Evolutionary conservation across 2,888 invertebrate genomes (phyloP).

Genomic region (Pyrocoelia pectoralis): DNA sequence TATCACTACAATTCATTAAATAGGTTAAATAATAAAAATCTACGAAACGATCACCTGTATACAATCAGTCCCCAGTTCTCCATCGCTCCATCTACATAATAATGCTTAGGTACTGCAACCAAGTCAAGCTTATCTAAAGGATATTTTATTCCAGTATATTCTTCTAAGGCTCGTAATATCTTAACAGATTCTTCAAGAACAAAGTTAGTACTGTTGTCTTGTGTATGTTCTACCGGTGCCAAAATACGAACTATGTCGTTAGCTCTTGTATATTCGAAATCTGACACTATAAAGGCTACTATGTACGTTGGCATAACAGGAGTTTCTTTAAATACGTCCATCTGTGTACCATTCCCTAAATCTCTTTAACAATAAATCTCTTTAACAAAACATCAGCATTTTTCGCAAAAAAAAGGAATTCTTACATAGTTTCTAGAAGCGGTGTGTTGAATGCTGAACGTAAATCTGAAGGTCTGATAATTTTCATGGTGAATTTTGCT

Average conservation of each 20-base stretch:
- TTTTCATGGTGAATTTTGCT: constrained; percentile 56
- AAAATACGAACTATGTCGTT: constrained; percentile 44
- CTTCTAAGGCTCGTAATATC: constrained; percentile 61
- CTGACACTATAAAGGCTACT: constrained; percentile 74
- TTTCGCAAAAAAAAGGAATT: neutral
- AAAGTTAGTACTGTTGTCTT: constrained; percentile 53
- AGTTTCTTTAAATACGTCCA: neutral
- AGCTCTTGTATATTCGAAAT: constrained; percentile 57
- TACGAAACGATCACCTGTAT: constrained; percentile 67
- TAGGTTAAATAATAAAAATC: neutral
- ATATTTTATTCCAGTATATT: constrained; percentile 66
- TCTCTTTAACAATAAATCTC: constrained; percentile 6
- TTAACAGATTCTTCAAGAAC: constrained; percentile 58
- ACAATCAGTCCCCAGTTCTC: constrained; percentile 94
- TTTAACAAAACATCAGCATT: neutral
- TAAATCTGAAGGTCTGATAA: constrained; percentile 44
- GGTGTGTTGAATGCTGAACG: constrained; percentile 11
- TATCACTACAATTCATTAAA: neutral
- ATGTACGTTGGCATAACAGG: constrained; percentile 77
- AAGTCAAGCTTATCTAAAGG: constrained; percentile 71
- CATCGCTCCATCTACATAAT: constrained; percentile 62
- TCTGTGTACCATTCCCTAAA: neutral
- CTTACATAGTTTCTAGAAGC: constrained; percentile 14
- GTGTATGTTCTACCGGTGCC: constrained; percentile 44
- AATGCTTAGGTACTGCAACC: neutral